Evolutionary conservation across 2,797 vertebrate genomes (phyloP).

Genomic region (Sebastes iracundus): DNA sequence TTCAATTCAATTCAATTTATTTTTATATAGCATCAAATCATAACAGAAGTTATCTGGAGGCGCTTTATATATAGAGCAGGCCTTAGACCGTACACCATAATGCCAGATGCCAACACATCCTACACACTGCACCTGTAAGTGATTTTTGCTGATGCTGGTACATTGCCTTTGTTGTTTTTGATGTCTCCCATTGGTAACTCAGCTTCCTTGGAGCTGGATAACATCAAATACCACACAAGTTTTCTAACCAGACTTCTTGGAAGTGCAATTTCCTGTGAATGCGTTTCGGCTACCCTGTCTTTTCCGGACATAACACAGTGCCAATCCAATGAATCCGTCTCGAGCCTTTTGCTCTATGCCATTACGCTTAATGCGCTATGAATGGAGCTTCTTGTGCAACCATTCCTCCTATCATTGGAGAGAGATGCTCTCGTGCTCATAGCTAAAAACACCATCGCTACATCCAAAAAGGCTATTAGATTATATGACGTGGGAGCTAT

Average conservation of each 20-base stretch:
- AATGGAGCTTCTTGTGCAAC: slow-evolving; percentile 39
- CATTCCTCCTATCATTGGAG: slow-evolving; percentile 28
- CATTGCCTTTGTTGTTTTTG: background rate
- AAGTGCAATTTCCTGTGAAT: slow-evolving; percentile 21
- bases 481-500: slow-evolving; percentile 26
- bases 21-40: too few relatives aligned
- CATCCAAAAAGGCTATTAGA: slow-evolving; percentile 32
- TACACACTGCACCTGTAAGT: background rate
- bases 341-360: slow-evolving; percentile 27
- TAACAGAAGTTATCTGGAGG: too few relatives aligned
- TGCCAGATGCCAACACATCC: too few relatives aligned
- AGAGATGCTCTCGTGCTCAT: slow-evolving; percentile 22
- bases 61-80: too few relatives aligned
- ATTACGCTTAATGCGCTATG: slow-evolving; percentile 49
- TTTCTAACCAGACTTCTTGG: background rate
- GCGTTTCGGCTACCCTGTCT: slow-evolving; percentile 33
- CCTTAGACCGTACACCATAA: too few relatives aligned
- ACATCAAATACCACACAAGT: background rate
- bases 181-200: background rate
- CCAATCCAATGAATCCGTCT: slow-evolving; percentile 46
- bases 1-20: too few relatives aligned
- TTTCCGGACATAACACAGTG: slow-evolving; percentile 18
- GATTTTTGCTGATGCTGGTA: background rate
- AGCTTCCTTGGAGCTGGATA: background rate
- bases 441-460: background rate